phyloP scores from a whole-genome alignment of 2,113 vertebrate species.

The Archilochus colubris region DNA sequence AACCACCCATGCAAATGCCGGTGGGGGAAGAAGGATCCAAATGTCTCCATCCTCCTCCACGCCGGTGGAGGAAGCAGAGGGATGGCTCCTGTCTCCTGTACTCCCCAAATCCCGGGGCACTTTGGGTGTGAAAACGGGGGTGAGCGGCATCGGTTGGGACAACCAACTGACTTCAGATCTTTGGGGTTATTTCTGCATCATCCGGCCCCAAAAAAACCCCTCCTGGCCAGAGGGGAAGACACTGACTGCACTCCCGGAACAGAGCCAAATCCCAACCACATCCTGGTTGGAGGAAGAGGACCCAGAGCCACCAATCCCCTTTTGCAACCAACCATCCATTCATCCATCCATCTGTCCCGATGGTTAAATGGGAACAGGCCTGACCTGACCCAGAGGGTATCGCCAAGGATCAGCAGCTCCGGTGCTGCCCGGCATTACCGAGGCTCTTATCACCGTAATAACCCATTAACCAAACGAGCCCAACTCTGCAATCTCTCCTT shows the following conservation, averaged over 20 bases:
- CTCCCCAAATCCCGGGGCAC: background rate
- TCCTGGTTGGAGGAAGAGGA: background rate
- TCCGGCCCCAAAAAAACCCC: background rate
- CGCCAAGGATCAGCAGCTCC: background rate
- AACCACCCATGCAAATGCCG: background rate
- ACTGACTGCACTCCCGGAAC: fast-evolving
- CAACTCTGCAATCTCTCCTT: background rate
- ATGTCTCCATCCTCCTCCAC: background rate
- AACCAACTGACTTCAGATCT: fast-evolving
- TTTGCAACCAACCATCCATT: background rate
- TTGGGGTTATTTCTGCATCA: background rate
- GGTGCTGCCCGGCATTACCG: background rate
- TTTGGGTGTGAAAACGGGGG: background rate
- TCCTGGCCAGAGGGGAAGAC: background rate
- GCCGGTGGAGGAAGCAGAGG: background rate
- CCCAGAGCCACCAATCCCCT: background rate
- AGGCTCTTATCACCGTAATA: background rate
- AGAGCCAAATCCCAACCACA: background rate
- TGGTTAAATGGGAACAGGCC: background rate
- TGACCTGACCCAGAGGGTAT: background rate
- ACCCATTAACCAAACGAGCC: background rate
- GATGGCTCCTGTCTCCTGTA: background rate
- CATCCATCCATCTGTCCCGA: background rate
- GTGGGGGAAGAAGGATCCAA: background rate
- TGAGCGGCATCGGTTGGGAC: fast-evolving